Evolutionary conservation across 2,113 vertebrate genomes (phyloP).

Genomic region (Sarotherodon lohbergeri): DNA sequence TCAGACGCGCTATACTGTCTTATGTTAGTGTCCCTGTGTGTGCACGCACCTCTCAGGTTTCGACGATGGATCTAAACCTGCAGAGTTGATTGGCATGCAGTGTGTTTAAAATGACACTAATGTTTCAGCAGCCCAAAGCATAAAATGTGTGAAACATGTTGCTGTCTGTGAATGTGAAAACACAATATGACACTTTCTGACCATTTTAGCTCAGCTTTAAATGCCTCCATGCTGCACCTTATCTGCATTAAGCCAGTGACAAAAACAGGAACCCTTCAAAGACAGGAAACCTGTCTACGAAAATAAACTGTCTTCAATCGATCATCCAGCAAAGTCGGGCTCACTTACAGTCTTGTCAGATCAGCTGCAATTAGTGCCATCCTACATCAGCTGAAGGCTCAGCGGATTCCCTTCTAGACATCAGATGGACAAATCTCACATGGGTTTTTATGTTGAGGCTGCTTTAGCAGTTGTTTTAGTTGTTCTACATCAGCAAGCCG

Average conservation of each 20-base stretch:
- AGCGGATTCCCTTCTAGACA: background rate
- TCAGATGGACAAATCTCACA: background rate
- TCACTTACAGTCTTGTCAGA: background rate
- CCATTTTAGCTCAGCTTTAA: background rate
- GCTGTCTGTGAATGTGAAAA: background rate
- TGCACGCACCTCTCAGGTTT: accelerated
- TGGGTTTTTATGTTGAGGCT: background rate
- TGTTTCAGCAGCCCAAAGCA: background rate
- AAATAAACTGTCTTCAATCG: background rate
- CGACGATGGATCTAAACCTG: accelerated
- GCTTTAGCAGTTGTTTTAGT: background rate
- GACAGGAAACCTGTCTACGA: background rate
- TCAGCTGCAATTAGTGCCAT: background rate
- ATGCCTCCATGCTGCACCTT: background rate
- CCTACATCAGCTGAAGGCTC: background rate
- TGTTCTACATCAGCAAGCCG: background rate
- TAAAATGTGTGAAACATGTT: background rate
- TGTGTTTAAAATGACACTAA: background rate
- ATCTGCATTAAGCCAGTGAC: background rate
- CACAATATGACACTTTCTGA: background rate
- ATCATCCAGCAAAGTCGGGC: background rate
- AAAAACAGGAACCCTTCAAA: background rate
- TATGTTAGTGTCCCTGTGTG: background rate
- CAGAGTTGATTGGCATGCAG: background rate
- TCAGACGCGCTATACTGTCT: background rate